Evolutionary conservation across 2,797 vertebrate genomes (phyloP), one percentile per base, ranked within the genome.

Genomic region (Trichosurus vulpecula): DNA sequence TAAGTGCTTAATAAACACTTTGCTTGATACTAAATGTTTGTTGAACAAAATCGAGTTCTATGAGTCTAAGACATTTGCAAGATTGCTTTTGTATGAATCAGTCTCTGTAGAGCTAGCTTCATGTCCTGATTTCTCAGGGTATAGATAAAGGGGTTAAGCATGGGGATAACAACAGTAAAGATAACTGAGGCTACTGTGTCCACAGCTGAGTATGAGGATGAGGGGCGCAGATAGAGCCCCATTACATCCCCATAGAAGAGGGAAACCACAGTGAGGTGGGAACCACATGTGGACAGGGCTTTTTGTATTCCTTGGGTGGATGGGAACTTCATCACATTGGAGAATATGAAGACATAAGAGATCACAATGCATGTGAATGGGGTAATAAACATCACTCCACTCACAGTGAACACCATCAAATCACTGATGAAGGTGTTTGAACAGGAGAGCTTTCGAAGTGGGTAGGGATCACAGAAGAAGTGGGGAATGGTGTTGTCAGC

Each of bases 391-490:
- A 97, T 66, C 51, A 93, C 0, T 29, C 95, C 94, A 30, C 97
- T 96, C 56, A 94, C 98, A 22, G 90, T 93, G 41, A 96, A 94
- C 29, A 96, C 93, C 92, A 97, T 41, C 10, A 97, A 4, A 14
- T 98, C 94, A 61, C 96, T 97, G 51, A 97, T 58, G 22, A 91
- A 96, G 4, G 95, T 97, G 6, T 97, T 90, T 47, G 95, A 96
- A 52, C 97, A 98, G 35, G 97, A 96, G 25, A 98, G 95, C 54
- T 95, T 96, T 55, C 97, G 55, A 29, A 98, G 19, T 0, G 96
- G 91, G 2, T 96, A 96, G 1, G 95, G 96, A 29, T 97, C 98
- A 90, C 97, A 98, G 89, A 98, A 98, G 54, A 98, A 98, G 81
- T 98, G 97, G 52, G 95, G 95, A 61, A 97, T 95, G 1, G 51